Evolutionary conservation across 2,888 invertebrate species (phyloP), one percentile per base, ranked within the genome.

Genomic region (Xiphydria camelus): DNA sequence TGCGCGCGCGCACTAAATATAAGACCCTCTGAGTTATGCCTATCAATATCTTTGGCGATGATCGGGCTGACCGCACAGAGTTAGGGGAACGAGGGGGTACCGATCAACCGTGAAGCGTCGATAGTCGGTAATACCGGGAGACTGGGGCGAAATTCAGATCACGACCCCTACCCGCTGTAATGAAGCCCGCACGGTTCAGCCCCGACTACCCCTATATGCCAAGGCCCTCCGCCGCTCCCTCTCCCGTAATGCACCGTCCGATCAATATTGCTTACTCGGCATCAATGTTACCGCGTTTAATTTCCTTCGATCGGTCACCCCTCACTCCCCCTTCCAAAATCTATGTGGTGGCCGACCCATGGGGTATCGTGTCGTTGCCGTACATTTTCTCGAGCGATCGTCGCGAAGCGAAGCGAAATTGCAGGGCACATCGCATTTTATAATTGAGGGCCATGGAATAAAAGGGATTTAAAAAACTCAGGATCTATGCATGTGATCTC

Each of bases 51-150:
- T 47, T 47, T 39, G 48, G 44, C 51, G 44, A 29, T 26, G 51
- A 41, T 10, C 46, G 50, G 50, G 42, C 47, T 33, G 23, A 42
- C 23, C 31, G 12, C 26, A 26, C 2, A 6, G 14, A 12, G 26
- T n/a, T 3, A 26, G 26, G 26, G 26, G 26, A 26, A 12, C 12
- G 14, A 10, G 26, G 4, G 9, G 57, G 58, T 26, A 14, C 26
- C 59, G 64, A 66, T 68, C 65, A 61, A 70, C 55, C 68, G 63
- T 68, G 49, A 63, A 61, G 57, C 58, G 58, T 69, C 68, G 63
- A 70, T 67, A 66, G 61, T 53, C 49, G 47, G 42, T 14, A 26
- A 26, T 26, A 14, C 26, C n/a, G 14, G 26, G 26, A 26, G n/a
- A n/a, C n/a, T n/a, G 37, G 43, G 43, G 40, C 18, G 14, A 45